Evolutionary conservation across 2,888 invertebrate species (phyloP), one percentile per base, ranked within the genome.

Genomic region (Polymixis lichenea): DNA sequence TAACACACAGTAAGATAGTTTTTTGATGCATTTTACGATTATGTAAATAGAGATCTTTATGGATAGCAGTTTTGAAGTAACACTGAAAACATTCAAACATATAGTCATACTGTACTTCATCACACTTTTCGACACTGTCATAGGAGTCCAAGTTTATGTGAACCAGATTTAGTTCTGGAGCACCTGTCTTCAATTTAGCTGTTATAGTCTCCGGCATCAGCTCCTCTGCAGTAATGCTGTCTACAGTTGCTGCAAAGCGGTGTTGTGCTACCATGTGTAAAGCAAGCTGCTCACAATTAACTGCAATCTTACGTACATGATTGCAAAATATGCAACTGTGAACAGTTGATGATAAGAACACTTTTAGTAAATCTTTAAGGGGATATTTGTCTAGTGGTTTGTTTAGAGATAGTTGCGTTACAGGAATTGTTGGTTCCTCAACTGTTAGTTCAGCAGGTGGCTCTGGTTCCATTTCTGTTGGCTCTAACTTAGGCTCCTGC

Each of bases 51-150:
- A 98, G 97, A 94, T 98, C 98, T 95, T 98, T 98, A 92, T 98
- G 98, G 76, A 98, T 97, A 71, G 97, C 95, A 77, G 98, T 98
- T 89, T 97, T 97, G 92, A 97, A 98, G 87, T 98, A 97, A 94
- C 98, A 98, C 89, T 98, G 98, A 95, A 98, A 98, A 95, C 98
- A 98, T 94, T 98, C 98, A 93, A 98, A 98, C 17, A 97, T 96
- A 83, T 98, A 97, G 76, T 98, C 97, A 91, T 97, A 97, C 25
- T 97, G 97, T 81, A 97, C 91, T 82, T 93, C 91, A 80, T 97
- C 97, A 89, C 95, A 96, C 78, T 97, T 97, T 58, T 97, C 97
- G 61, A 96, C 93, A 90, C 97, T 97, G 89, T 97, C 98, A 89
- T 97, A 98, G 28, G 97, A 97, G 89, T 98, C 97, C 74, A 98